phyloP scores from a whole-genome alignment of 64 coral and sea anemone genomes.

The Porites lutea region DNA sequence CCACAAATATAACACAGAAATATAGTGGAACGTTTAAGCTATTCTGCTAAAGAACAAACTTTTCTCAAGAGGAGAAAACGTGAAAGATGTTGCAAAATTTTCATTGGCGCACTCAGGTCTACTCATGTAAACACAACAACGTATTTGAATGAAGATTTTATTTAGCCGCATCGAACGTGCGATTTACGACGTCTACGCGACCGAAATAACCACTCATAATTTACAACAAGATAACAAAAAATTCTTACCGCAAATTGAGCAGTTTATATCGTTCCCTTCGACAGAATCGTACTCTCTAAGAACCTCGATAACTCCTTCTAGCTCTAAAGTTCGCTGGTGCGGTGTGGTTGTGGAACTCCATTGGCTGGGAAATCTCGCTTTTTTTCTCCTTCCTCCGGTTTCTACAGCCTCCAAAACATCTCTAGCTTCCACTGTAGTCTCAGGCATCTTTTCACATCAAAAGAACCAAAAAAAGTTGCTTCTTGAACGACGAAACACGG shows the following conservation, averaged over 20 bases:
- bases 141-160: slow-evolving; percentile 53
- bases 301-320: slow-evolving; percentile 97
- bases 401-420: slow-evolving; percentile 77
- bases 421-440: slow-evolving; percentile 68
- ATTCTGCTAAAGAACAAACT: background rate
- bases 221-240: slow-evolving; percentile 2
- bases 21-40: background rate
- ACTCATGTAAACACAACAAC: slow-evolving; percentile 30
- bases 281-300: slow-evolving; percentile 93
- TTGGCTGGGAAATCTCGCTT: slow-evolving; percentile 80
- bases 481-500: slow-evolving; percentile 15
- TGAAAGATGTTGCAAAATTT: slow-evolving; percentile 12
- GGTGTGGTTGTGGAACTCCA: slow-evolving; percentile 75
- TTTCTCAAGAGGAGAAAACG: background rate
- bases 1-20: background rate
- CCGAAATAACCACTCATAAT: background rate
- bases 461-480: background rate
- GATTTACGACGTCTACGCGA: background rate
- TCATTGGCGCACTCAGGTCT: background rate
- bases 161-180: background rate
- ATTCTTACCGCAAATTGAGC: slow-evolving; percentile 97
- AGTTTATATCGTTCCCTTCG: slow-evolving; percentile 96
- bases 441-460: slow-evolving; percentile 80
- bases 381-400: slow-evolving; percentile 73
- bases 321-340: slow-evolving; percentile 81